Evolutionary conservation across 2,888 invertebrate species (phyloP), one percentile per base, ranked within the genome.

Genomic region (Nasonovia ribisnigri): DNA sequence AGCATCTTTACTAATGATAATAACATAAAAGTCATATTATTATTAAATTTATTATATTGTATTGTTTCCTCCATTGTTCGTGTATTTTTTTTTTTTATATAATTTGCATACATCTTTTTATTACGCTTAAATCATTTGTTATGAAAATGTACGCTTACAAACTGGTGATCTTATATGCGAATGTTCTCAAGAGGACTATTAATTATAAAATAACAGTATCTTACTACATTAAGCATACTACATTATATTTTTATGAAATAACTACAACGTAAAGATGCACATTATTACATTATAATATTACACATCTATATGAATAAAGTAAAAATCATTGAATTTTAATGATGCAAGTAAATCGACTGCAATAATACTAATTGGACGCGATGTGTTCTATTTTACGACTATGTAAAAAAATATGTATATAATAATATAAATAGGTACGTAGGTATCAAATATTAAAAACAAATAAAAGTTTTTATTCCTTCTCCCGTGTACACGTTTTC

Each of bases 121-220:
- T 77, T 77, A 77, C 36, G 1, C 36, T 57, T 67, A 46, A 46
- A 51, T 90, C 13, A 36, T 90, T 90, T 77, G 36, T 90, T 90
- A 90, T 77, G 51, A 51, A 77, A 36, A 77, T 77, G 20, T 36
- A 77, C 77, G 36, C 36, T 77, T 77, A 77, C 36, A 36, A 36
- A 36, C 77, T 77, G 36, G 77, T 20, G 36, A 77, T 77, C 77
- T 77, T 77, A 42, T 77, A 77, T 24, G 4, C 29, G 20, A 54
- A 51, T 36, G 84, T 54, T 54, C 84, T 91, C 84, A 4, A 29
- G 91, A 91, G 84, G 24, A 57, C 43, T 43, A 84, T 91, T 84
- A 54, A 91, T 91, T 84, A 84, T 91, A 84, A 91, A 84, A 42
- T 42, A 91, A 51, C 36, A 43, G 43, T 43, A 54, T 91, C 29